Evolutionary conservation across 2,113 vertebrate species (phyloP).

Genomic region (Cebus imitator): DNA sequence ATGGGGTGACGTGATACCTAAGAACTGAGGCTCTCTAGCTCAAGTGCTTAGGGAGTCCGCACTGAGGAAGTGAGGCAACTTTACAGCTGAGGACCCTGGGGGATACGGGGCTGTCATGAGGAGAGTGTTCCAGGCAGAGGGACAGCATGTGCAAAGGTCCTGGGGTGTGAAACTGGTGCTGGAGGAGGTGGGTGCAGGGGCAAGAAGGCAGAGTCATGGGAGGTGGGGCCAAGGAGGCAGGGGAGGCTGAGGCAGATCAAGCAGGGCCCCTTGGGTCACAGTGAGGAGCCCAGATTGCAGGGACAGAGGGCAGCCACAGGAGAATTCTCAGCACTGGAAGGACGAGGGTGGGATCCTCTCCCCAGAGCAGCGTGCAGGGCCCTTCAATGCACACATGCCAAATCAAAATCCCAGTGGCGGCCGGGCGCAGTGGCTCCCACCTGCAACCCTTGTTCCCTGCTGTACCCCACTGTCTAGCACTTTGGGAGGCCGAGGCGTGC

Average conservation of each 20-base stretch:
- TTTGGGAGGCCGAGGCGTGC: no score
- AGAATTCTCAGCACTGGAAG: background rate
- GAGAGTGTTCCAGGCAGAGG: background rate
- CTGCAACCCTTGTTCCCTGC: no score
- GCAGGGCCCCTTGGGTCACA: background rate
- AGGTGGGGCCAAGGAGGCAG: background rate
- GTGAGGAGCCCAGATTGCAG: background rate
- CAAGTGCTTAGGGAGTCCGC: background rate
- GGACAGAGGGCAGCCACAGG: background rate
- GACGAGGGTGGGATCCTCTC: accelerated
- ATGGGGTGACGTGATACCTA: background rate
- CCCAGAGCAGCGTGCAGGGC: accelerated
- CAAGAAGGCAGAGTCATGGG: background rate
- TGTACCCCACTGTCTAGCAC: no score
- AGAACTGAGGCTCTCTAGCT: background rate
- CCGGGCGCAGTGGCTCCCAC: no score
- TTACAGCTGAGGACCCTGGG: background rate
- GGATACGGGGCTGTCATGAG: accelerated
- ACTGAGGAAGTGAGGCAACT: background rate
- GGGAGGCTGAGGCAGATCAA: accelerated
- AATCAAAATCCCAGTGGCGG: background rate
- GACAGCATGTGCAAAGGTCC: background rate
- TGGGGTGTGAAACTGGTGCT: background rate
- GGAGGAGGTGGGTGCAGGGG: background rate
- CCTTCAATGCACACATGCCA: accelerated